Percentiles rank a stretch among this genome's conserved stretches.
Evolutionary conservation across 2,888 invertebrate species (phyloP).

Genomic region (Nomada fabriciana): DNA sequence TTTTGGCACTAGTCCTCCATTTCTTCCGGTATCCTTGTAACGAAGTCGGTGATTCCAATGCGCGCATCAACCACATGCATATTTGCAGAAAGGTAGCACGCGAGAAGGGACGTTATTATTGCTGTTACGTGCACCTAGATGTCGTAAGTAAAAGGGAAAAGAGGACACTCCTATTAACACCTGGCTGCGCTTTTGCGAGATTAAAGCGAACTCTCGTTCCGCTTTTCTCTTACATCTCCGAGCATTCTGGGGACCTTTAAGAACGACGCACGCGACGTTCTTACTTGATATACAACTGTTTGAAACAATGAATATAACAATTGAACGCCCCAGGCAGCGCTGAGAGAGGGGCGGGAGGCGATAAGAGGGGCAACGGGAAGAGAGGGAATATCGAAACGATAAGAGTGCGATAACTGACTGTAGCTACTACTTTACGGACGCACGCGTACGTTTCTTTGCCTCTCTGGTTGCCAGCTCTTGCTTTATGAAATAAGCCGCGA

Average conservation of each 20-base stretch:
- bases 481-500: conserved; percentile 12
- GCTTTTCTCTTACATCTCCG: background rate
- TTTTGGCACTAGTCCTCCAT: background rate
- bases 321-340: background rate
- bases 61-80: conserved; percentile 69
- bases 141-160: conserved; percentile 11
- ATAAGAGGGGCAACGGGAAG: conserved; percentile 4
- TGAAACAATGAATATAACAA: background rate
- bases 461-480: background rate
- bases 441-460: conserved; percentile 14
- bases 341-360: background rate
- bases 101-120: conserved; percentile 14
- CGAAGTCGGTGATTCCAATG: conserved; percentile 80
- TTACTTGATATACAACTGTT: background rate
- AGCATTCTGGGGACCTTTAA: too few species aligned
- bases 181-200: background rate
- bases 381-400: conserved; percentile 62
- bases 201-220: background rate
- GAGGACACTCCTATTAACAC: too few species aligned
- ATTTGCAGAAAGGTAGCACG: conserved; percentile 52
- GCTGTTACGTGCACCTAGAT: background rate
- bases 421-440: conserved; percentile 44
- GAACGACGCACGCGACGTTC: too few species aligned
- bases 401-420: conserved; percentile 65
- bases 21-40: conserved; percentile 54